Base-by-base conservation (phyloP, 2,797 vertebrate genomes). In the Sciaenops ocellatus region DNA sequence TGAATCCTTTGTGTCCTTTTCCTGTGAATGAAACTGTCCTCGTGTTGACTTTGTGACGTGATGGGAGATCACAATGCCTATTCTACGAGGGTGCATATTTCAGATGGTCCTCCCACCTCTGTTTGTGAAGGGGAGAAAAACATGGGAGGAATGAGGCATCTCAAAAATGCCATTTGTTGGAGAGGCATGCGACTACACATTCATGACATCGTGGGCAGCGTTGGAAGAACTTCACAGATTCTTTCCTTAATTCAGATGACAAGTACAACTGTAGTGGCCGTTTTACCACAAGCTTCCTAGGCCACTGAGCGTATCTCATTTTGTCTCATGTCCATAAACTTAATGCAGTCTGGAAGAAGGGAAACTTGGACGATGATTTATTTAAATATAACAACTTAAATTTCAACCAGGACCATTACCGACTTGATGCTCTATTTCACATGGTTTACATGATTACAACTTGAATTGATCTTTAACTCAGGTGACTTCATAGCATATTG, bases 21-120 rank as follows among this genome's bases (percentile, higher is more conserved):
- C 63, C 72, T 70, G 55, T 91, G 87, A 91, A 89, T 87, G 77
- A 88, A 86, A 73, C 48, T 24, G 54, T 78, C 77, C 83, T 69
- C 3, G 3, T 81, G 72, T 83, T 82, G 84, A 81, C 79, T 85
- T 78, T 74, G 57, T 79, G 85, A 87, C 65, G 15, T 76, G 74
- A 80, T 17, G 46, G 41, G 7, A 9, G 3, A 57, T 56, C 55
- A 80, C 76, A 76, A 67, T 56, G 76, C 47, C 30, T 72, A 42
- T 66, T 80, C 52, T 4, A 11, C 15, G 52, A 46, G 59, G 46
- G 66, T 70, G 52, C 83, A 83, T 85, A 73, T 79, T 86, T 86
- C 69, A 80, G 46, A 85, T 71, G 30, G 30, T 76, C 26, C 56
- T 52, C 79, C 79, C 76, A 76, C 59, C 60, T 89, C 73, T 67